Evolutionary conservation across 1,140 invertebrate species (phyloP).

Genomic region (Lethrus apterus): DNA sequence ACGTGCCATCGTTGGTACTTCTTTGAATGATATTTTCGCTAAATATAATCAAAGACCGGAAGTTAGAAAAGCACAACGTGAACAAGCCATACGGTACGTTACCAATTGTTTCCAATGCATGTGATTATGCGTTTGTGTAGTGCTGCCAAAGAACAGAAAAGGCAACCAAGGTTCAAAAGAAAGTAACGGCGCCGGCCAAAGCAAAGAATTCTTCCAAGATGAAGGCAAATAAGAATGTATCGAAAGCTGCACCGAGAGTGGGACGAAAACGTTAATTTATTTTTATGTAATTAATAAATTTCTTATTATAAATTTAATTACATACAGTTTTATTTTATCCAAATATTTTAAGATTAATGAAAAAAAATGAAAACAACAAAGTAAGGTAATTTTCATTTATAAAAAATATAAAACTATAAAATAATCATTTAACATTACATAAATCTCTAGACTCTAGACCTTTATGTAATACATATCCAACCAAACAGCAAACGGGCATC

Average conservation of each 20-base stretch:
- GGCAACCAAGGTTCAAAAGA: slow-evolving; percentile 82
- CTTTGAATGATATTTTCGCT: slow-evolving; percentile 92
- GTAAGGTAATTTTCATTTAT: no score
- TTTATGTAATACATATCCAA: slow-evolving; percentile 10
- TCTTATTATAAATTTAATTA: no score
- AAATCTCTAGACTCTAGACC: slow-evolving; percentile 1
- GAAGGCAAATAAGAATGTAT: slow-evolving; percentile 76
- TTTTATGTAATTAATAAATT: no score
- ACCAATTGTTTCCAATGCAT: slow-evolving; percentile 8
- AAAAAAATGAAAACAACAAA: no score
- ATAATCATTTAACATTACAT: no score
- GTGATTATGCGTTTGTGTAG: slow-evolving; percentile 46
- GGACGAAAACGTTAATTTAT: slow-evolving; percentile 86
- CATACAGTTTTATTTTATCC: no score
- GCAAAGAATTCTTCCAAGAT: slow-evolving; percentile 66
- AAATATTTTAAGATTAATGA: no score
- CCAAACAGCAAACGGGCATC: slow-evolving; percentile 9
- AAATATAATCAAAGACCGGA: slow-evolving; percentile 99
- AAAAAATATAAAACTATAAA: no score
- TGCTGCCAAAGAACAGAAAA: slow-evolving; percentile 93
- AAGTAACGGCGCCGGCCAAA: slow-evolving; percentile 65
- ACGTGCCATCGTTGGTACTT: slow-evolving; percentile 94
- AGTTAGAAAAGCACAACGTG: slow-evolving; percentile 94
- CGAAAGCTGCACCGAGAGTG: slow-evolving; percentile 79
- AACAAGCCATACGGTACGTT: slow-evolving; percentile 88